These are phyloP conservation scores for Tragelaphus strepsiceros DNA, from an alignment of 2,113 vertebrate species.

Conservation along the genomic window DNA sequence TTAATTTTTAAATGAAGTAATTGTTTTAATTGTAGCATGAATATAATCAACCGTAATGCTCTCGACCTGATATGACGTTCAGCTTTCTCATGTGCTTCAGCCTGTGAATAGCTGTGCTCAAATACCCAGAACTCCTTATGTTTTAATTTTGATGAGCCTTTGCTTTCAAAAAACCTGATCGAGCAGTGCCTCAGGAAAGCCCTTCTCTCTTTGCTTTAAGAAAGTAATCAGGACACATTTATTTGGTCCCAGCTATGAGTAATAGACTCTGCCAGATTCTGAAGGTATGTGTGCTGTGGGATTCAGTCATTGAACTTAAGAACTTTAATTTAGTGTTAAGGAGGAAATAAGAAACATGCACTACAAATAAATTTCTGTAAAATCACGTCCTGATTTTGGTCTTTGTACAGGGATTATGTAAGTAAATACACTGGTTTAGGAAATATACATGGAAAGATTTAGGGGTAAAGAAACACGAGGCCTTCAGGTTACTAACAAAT, in stretches of 20 bases:
- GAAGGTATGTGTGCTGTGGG: background rate
- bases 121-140: background rate
- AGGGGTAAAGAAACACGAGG: background rate
- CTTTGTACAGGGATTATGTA: background rate
- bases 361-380: background rate
- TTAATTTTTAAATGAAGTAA: slow-evolving; percentile 62
- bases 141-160: background rate
- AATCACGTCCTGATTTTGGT: background rate
- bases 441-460: background rate
- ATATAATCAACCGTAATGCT: slow-evolving; percentile 42
- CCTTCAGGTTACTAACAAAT: background rate
- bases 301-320: background rate
- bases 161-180: background rate
- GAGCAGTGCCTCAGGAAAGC: background rate
- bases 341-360: background rate
- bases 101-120: background rate
- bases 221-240: background rate
- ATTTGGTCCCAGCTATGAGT: background rate
- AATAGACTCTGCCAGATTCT: background rate
- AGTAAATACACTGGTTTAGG: background rate
- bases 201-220: background rate
- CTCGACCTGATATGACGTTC: background rate
- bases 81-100: background rate
- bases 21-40: slow-evolving; percentile 63
- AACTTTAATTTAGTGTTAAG: background rate